Evolutionary conservation across 1,140 invertebrate genomes (phyloP), one percentile per base, ranked within the genome.

Genomic region (Drosophila busckii): DNA sequence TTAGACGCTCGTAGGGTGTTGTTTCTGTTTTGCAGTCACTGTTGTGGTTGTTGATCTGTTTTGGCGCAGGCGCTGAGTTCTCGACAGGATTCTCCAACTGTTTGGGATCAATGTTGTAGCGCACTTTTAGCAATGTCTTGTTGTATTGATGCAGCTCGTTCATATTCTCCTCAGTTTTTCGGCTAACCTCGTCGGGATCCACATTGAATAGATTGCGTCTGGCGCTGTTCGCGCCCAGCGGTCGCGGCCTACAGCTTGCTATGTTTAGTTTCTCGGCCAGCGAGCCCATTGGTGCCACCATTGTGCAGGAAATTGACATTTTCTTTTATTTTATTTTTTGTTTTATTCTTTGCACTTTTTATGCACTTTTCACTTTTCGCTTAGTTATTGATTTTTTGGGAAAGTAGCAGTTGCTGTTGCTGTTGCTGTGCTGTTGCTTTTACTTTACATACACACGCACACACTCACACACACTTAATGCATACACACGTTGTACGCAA

Each of bases 371-470:
- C 13, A 2, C 20, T 32, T 52, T 32, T 46, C 28, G 23, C 10
- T 62, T 44, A n/a, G n/a, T n/a, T n/a, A n/a, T n/a, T n/a, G n/a
- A n/a, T 42, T 23, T 25, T 45, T 48, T 56, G 26, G 41, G n/a
- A n/a, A n/a, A n/a, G n/a, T n/a, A n/a, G n/a, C n/a, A n/a, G n/a
- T n/a, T n/a, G n/a, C n/a, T n/a, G n/a, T n/a, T n/a, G n/a, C n/a
- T n/a, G n/a, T n/a, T 12, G 38, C 42, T 46, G 20, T 23, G 63
- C 73, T 80, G 76, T 78, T 67, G 80, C 73, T 65, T 25, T 29
- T 66, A 68, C 59, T 70, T 76, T 76, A 41, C 38, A 35, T 9
- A 50, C 31, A 26, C 59, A 28, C 37, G 23, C 16, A 48, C 10
- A 38, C 37, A 66, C 45, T 40, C 22, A 23, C 50, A 59, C 49